Base-by-base conservation (phyloP, 2,113 vertebrate species). In the Platichthys stellatus region DNA sequence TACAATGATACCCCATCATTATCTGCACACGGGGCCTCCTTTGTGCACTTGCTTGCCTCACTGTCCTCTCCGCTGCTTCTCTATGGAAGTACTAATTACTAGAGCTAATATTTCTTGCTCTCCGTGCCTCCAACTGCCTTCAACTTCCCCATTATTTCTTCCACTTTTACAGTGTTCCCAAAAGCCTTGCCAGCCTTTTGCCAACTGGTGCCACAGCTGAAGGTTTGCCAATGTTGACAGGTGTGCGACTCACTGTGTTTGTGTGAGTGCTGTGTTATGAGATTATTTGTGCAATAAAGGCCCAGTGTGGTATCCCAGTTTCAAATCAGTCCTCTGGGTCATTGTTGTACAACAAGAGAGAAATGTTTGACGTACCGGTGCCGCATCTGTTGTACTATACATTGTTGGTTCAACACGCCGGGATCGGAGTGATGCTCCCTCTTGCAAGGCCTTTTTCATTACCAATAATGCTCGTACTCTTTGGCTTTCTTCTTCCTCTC, bases 1-100 rank as follows among this genome's bases (percentile, higher is more conserved):
- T 86, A 83, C 90, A 91, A 82, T 89, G 92, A 92, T 92, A 95
- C 92, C 94, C 94, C 89, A 82, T 94, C 92, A 94, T 94, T 94
- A 95, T 93, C 90, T 87, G 89, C 88, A 80, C 92, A 91, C 87
- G 81, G 90, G 91, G 90, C 93, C 92, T 93, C 88, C 89, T 93
- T 90, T 82, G 28, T 88, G 83, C 89, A 51, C 84, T 82, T 71
- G 80, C 92, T 89, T 82, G 88, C 87, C 86, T 92, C 87, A 85
- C 88, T 91, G 92, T 92, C 91, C 93, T 90, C 90, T 92, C 89
- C 82, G 51, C 85, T 79, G 89, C 90, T 88, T 78, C 91, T 89
- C 88, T 67, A 88, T 80, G 82, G 87, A 93, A 91, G 90, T 92
- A 93, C 92, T 92, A 94, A 95, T 94, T 95, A 94, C 92, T 85